Percentiles rank a stretch among this genome's conserved stretches.
These are phyloP conservation scores for Phyllopteryx taeniolatus DNA, from an alignment of 2,113 vertebrate genomes.

Conservation along the genomic window DNA sequence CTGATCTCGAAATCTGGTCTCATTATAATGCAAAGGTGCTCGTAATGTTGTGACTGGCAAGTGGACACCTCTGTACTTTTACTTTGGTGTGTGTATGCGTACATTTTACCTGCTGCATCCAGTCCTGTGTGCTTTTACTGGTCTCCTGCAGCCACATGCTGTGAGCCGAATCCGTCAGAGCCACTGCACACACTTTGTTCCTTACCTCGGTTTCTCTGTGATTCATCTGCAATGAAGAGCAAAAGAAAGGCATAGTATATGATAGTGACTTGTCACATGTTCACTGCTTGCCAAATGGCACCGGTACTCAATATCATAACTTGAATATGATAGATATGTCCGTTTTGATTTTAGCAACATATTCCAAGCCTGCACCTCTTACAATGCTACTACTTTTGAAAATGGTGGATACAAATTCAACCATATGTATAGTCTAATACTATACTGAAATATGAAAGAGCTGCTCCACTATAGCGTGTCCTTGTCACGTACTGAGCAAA, in stretches of 20 bases:
- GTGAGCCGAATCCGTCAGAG: slow-evolving; percentile 95
- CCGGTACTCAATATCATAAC: neutral
- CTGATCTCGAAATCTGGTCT: neutral
- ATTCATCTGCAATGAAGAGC: slow-evolving; percentile 82
- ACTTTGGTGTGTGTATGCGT: neutral
- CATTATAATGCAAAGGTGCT: neutral
- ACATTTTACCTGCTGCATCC: slow-evolving; percentile 92
- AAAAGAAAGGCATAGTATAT: neutral
- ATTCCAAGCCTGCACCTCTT: slow-evolving; percentile 10
- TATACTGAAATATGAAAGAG: slow-evolving; percentile 61
- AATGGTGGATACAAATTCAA: slow-evolving; percentile 43
- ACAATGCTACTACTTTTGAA: slow-evolving; percentile 29
- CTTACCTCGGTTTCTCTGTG: slow-evolving; percentile 91
- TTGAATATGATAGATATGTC: neutral
- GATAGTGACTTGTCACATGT: neutral
- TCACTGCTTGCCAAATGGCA: neutral
- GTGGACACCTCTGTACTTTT: neutral
- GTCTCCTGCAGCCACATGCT: slow-evolving; percentile 96
- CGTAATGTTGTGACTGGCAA: neutral
- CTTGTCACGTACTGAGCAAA: slow-evolving; percentile 69
- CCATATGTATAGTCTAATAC: slow-evolving; percentile 54
- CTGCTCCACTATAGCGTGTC: slow-evolving; percentile 51
- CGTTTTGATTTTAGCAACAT: neutral
- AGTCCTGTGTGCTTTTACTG: slow-evolving; percentile 89
- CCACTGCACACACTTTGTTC: slow-evolving; percentile 88